These are phyloP conservation scores for Grus americana DNA, from an alignment of 2,113 vertebrate species.

Conservation along the genomic window DNA sequence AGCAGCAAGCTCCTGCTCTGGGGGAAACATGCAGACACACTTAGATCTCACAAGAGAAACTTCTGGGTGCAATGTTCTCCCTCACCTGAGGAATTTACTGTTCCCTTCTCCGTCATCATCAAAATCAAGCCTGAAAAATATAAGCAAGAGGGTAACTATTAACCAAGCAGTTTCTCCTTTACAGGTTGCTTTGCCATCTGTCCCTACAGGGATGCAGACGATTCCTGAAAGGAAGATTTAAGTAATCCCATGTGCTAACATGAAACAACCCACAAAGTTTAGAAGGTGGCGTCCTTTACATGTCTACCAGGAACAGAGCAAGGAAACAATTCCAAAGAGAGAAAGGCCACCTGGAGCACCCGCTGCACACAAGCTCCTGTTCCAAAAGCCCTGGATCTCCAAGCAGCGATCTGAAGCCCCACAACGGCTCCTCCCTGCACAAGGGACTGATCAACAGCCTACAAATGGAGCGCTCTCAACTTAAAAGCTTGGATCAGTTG, in stretches of 20 bases:
- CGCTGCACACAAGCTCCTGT: neutral
- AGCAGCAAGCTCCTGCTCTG: neutral
- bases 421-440: neutral
- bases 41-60: neutral
- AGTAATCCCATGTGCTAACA: fast-evolving
- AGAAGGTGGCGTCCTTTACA: neutral
- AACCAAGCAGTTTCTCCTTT: neutral
- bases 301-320: neutral
- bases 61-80: fast-evolving
- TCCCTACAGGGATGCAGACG: neutral
- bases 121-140: slow-evolving; percentile 77
- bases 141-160: neutral
- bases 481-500: too few relatives aligned
- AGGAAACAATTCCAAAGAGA: neutral
- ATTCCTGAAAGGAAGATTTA: neutral
- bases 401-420: neutral
- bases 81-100: slow-evolving; percentile 93
- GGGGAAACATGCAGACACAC: neutral
- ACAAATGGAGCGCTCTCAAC: neutral
- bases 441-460: neutral
- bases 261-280: neutral
- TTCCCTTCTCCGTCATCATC: slow-evolving; percentile 84
- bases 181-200: neutral
- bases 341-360: neutral
- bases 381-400: neutral